Base-by-base conservation (phyloP, 35 echinoderm and acorn worm species). In the Ophioderma brevispina region DNA sequence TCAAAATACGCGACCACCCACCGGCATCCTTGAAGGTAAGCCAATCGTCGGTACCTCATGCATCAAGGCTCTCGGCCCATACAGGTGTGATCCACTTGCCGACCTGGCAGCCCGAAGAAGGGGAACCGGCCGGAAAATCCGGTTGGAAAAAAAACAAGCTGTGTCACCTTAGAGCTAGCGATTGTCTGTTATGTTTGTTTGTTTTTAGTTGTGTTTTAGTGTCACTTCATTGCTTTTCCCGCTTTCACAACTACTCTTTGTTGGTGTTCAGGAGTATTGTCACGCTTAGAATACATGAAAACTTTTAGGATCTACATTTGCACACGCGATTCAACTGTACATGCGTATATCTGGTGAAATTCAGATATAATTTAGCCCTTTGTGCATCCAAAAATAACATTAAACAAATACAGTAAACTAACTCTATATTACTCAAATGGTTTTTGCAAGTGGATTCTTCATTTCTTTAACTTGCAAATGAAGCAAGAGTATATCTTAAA, bases 1-100 rank as follows among this genome's bases (percentile, higher is more conserved):
- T 99, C 84, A 95, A 95, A 39, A 91, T 99, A 5, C 93, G 97
- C 25, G 97, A 99, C 59, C 97, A 99, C 56, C 84, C n/a, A n/a
- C n/a, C n/a, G n/a, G 97, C 3, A 94, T 94, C 34, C 95, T 99
- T 37, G 97, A 94, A 4, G 93, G 97, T 63, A 99, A 99, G 84
- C 97, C 97, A 33, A 99, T 99, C 17, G 97, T 99, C 3, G 97
- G 97, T 5, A 85, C 88, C 15, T 92, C 89, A 2, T 80, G 92
- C 31, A 78, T 99, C 82, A 95, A 95, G 88, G 93, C 89, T 39
- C 88, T 99, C n/a, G 2, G 83, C 10, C 52, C 87, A 17, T 99
- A 86, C 64, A 78, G 97, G 49, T 92, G 90, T 64, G 80, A 75
- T 1, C 97, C 97, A 0, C 59, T 89, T 0, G 36, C 85, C 0